These are phyloP conservation scores for Chunga burmeisteri DNA, from an alignment of 2,113 vertebrate species.

Conservation along the genomic window DNA sequence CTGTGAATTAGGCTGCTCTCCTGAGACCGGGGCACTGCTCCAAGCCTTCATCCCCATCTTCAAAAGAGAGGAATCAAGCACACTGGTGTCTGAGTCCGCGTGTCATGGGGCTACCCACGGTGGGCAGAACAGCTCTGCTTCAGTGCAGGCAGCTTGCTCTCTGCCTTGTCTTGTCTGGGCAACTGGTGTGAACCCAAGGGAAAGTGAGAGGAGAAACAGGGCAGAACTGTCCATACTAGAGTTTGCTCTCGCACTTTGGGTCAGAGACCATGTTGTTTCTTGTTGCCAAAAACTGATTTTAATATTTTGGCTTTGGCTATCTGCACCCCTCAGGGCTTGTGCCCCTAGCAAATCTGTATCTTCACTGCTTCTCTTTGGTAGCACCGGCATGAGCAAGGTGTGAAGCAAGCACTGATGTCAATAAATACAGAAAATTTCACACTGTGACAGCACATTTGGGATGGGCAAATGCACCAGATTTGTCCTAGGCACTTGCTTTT, in stretches of 20 bases:
- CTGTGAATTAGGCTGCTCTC: background rate
- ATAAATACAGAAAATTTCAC: background rate
- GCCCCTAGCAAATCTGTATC: background rate
- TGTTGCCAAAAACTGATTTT: background rate
- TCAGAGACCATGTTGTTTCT: background rate
- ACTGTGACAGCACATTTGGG: background rate
- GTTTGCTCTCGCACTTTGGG: background rate
- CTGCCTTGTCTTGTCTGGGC: background rate
- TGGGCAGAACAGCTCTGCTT: background rate
- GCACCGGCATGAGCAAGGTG: background rate
- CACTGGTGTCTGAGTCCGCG: background rate
- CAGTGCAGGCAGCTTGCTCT: background rate
- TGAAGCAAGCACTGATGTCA: background rate
- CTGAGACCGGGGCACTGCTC: background rate
- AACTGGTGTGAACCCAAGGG: background rate
- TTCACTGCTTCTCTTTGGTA: background rate
- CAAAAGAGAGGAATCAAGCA: background rate
- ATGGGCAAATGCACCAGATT: background rate
- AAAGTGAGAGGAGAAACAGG: background rate
- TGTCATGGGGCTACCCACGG: background rate
- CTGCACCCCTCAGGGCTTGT: background rate
- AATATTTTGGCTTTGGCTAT: background rate
- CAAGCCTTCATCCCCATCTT: rapidly evolving
- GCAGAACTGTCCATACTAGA: background rate
- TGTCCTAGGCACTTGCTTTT: background rate